Evolutionary conservation across 2,113 vertebrate genomes (phyloP), one percentile per base, ranked within the genome.

Genomic region (Corythaeola cristata): DNA sequence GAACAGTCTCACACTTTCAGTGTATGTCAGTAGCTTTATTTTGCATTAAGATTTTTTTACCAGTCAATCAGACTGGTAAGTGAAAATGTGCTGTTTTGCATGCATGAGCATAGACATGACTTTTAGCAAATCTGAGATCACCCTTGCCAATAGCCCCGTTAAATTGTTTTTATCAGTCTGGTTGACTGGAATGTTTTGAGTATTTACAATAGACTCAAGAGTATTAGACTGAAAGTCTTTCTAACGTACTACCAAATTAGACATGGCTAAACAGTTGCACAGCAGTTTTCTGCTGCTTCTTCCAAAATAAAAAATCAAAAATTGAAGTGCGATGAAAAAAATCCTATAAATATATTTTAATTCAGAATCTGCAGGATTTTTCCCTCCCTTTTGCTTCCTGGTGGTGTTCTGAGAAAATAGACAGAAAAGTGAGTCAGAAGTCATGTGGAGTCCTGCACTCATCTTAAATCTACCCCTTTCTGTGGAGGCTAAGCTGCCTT

Each of bases 161-260:
- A 98, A 98, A 98, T 98, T 97, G 97, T 97, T 98, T 98, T 97
- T 98, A 98, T 98, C 97, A 97, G 97, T 98, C 94, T 97, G 96
- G 96, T 98, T 98, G 97, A 50, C 93, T 97, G 98, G 97, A 98
- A 98, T 98, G 98, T 97, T 97, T 97, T 32, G 75, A 97, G 93
- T 97, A 93, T 97, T 97, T 98, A 88, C 90, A 94, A 95, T 56
- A 97, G 97, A 97, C 97, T 97, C 97, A 97, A 95, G 88, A 92
- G 20, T 32, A 81, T 97, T 98, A 98, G 93, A 87, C 89, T 97
- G 96, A 96, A 97, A 96, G 96, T 97, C 96, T 97, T 93, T 89
- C 45, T 73, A 88, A 91, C 86, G 72, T 95, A 93, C 93, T 94
- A 85, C 89, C 73, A 89, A 95, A 97, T 98, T 98, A 97, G 98